These are phyloP conservation scores for Sciurus vulgaris DNA, from an alignment of 2,797 vertebrate species.

Conservation along the genomic window DNA sequence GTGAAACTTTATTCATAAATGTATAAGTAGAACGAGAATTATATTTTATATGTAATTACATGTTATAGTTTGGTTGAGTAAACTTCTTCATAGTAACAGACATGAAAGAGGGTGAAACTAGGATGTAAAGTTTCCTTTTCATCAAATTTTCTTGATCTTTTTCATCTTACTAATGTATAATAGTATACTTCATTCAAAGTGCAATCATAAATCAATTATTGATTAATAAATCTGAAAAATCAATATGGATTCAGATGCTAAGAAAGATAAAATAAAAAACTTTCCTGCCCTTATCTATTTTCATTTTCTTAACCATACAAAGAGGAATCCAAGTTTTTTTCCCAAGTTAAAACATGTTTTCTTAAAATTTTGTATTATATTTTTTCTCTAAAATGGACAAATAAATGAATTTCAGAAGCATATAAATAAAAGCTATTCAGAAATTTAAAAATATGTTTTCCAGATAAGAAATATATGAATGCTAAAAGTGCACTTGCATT, in stretches of 20 bases:
- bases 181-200: neutral
- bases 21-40: conserved; percentile 48
- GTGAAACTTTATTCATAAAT: conserved; percentile 68
- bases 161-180: neutral
- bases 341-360: neutral
- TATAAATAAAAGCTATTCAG: neutral
- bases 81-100: neutral
- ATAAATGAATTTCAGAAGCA: neutral
- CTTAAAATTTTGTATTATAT: neutral
- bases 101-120: neutral
- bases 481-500: neutral
- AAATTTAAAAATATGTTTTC: conserved; percentile 41
- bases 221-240: conserved; percentile 33
- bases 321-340: neutral
- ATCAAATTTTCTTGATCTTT: neutral
- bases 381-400: neutral
- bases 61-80: neutral
- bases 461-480: neutral
- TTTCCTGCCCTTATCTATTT: neutral
- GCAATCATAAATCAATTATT: neutral
- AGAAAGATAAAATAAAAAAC: conserved; percentile 9
- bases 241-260: neutral
- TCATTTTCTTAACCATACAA: conserved; percentile 42
- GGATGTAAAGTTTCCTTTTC: neutral
- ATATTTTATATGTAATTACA: neutral